A percentile compares a stretch with the other conserved stretches of the same genome.
These are phyloP conservation scores for Sminthopsis crassicaudata DNA, from an alignment of 2,113 vertebrate species.

Conservation along the genomic window DNA sequence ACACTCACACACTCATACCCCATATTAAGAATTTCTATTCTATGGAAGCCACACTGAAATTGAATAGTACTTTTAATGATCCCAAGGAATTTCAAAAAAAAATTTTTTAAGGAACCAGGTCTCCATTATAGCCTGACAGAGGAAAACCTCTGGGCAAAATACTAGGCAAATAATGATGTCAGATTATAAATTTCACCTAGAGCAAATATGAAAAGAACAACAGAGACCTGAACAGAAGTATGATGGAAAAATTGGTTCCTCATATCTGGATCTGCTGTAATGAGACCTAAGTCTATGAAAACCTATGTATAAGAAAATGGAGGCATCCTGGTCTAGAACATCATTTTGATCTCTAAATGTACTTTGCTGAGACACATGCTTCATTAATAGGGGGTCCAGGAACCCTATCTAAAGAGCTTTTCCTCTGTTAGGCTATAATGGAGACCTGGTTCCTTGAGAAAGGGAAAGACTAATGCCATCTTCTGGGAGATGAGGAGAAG, in stretches of 20 bases:
- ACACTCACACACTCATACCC: neutral
- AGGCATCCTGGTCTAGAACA: neutral
- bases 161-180: neutral
- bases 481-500: neutral
- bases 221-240: neutral
- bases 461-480: neutral
- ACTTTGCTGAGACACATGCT: neutral
- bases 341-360: neutral
- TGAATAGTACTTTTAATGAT: too few species aligned
- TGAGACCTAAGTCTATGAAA: neutral
- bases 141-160: neutral
- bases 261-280: neutral
- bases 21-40: neutral
- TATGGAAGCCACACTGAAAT: neutral
- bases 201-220: neutral
- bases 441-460: neutral
- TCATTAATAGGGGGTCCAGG: neutral
- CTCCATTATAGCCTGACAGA: neutral
- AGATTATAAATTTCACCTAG: neutral
- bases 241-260: neutral
- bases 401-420: neutral
- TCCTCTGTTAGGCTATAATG: neutral
- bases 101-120: neutral
- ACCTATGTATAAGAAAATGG: neutral
- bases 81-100: too few species aligned